A percentile compares a stretch with the other conserved stretches of the same genome.
These are phyloP conservation scores for Chascanopsetta lugubris DNA, from an alignment of 2,113 vertebrate genomes.

Conservation along the genomic window DNA sequence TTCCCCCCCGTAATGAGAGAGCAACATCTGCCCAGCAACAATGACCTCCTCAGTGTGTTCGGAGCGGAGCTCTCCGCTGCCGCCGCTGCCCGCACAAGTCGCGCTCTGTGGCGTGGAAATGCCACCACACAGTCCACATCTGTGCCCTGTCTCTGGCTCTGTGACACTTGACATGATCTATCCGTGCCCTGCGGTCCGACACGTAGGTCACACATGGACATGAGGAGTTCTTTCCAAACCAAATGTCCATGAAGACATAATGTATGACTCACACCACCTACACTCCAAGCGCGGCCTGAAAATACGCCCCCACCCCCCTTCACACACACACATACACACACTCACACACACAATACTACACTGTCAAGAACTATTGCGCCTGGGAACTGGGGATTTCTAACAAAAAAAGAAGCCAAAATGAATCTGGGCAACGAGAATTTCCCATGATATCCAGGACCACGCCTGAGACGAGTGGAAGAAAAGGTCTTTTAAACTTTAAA, in stretches of 20 bases:
- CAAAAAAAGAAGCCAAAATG: slow-evolving; percentile 47
- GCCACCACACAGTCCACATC: slow-evolving; percentile 43
- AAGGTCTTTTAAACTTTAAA: slow-evolving; percentile 27
- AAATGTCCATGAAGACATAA: slow-evolving; percentile 65
- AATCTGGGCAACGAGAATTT: slow-evolving; percentile 50
- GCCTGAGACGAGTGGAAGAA: slow-evolving; percentile 48
- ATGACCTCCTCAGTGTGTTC: slow-evolving; percentile 13
- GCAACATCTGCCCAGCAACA: slow-evolving; percentile 18
- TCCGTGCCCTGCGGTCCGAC: slow-evolving; percentile 37
- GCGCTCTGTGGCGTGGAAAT: slow-evolving; percentile 45
- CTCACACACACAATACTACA: slow-evolving; percentile 47
- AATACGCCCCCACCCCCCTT: slow-evolving; percentile 19
- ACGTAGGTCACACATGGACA: slow-evolving; percentile 55
- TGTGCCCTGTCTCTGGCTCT: slow-evolving; percentile 28
- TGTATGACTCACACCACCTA: slow-evolving; percentile 76
- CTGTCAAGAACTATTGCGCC: slow-evolving; percentile 52
- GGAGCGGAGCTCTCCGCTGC: slow-evolving; percentile 5
- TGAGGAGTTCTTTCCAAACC: slow-evolving; percentile 60
- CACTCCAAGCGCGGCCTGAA: slow-evolving; percentile 57
- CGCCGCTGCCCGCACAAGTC: slow-evolving; percentile 36
- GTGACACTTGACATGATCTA: slow-evolving; percentile 45
- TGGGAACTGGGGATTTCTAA: slow-evolving; percentile 52
- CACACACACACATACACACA: slow-evolving; percentile 36
- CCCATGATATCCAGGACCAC: slow-evolving; percentile 50
- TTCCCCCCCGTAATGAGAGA: slow-evolving; percentile 10